Base-by-base conservation (phyloP, 2,797 vertebrate genomes). In the Acanthopagrus latus region DNA sequence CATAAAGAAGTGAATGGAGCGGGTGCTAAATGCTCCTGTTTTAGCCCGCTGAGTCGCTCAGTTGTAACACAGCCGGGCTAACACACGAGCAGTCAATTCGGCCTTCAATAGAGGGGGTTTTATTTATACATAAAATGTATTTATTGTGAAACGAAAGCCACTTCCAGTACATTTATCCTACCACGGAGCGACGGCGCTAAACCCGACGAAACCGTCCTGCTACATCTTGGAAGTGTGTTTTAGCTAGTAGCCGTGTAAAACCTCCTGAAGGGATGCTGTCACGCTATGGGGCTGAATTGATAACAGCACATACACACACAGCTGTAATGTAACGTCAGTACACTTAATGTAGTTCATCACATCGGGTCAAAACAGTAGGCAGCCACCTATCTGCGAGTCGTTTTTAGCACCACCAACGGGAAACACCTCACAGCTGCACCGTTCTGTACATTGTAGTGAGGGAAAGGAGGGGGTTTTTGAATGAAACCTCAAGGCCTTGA, bases 401-500 rank as follows among this genome's bases (percentile, higher is more conserved):
- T 77, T 86, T 86, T 72, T 81, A 86, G 86, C 84, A 82, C 79
- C 86, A 81, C 86, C 82, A 86, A 81, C 81, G 74, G 86, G 81
- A 79, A 82, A 64, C 75, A 41, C 80, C 71, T 73, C 47, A 82
- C 69, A 76, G 76, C 64, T 83, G 73, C 85, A 80, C 71, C 70
- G 2, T 25, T 67, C 60, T 82, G 44, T 57, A 43, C 70, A 72
- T 58, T 41, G 11, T 48, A 10, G 6, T 68, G 69, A 58, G n/a
- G 9, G n/a, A n/a, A 46, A 58, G 23, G 11, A 46, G 65, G 27
- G 52, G 8, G 3, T 44, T 13, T 81, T 57, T 57, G 1, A 64
- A 44, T 65, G 25, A 55, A 55, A 20, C 43, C 25, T 23, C 16
- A 5, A 56, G 76, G 56, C 83, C 47, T 64, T 48, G 18, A 11